Evolutionary conservation across 2,888 invertebrate genomes (phyloP), one percentile per base, ranked within the genome.

Genomic region (Epicampocera succincta): DNA sequence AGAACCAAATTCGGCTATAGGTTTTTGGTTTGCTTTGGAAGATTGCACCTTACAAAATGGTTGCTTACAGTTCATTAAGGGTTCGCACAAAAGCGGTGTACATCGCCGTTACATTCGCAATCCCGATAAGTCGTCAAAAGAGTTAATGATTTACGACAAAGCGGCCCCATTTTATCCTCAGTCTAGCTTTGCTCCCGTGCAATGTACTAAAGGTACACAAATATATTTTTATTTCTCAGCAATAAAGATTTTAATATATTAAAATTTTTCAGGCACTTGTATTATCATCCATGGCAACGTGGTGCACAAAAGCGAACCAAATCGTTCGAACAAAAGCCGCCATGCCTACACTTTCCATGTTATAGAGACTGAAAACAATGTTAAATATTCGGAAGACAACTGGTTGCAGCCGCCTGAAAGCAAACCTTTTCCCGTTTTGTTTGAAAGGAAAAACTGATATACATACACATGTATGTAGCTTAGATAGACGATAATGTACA

Each of bases 311-410:
- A 99, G 98, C 87, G 96, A 96, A 66, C 92, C 93, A 9, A 99
- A 99, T 90, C 94, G 92, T 79, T 98, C 98, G 0, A 89, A 93
- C 2, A 93, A 93, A 83, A 95, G 97, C n/a, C 94, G 99, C 40
- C 96, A 97, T 87, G 97, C 97, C 0, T 99, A 99, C 91, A 98
- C 98, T 6, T 98, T 99, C 91, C 99, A 99, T 90, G 93, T 98
- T 0, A 93, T 96, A 74, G 99, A 99, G 90, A 94, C 93, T 83
- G 92, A 94, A 17, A 92, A 94, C 76, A 95, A 95, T 38, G 88
- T 89, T 9, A 92, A 92, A 72, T 99, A 96, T 91, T 94, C 96
- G 15, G 89, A 89, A 83, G 93, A 95, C 8, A 99, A 98, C 89
- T 99, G 98, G 98, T 91, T 97, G 1, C 97, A 96, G 89, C 94